Evolutionary conservation across 2,113 vertebrate genomes (phyloP).

Genomic region (Corythaixoides concolor): DNA sequence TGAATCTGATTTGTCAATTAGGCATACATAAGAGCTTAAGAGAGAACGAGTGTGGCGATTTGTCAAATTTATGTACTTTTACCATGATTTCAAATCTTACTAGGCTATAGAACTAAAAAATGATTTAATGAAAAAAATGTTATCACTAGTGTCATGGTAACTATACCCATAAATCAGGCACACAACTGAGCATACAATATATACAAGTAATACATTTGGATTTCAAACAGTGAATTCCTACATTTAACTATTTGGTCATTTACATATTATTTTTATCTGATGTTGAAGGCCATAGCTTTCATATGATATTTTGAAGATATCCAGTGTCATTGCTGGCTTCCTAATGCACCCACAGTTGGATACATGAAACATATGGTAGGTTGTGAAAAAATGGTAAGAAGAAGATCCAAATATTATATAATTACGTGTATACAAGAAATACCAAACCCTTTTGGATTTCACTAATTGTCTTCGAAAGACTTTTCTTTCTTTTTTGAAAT

Average conservation of each 20-base stretch:
- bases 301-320: background rate
- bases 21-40: background rate
- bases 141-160: background rate
- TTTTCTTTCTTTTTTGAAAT: background rate
- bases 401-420: background rate
- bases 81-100: slow-evolving; percentile 2
- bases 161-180: background rate
- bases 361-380: background rate
- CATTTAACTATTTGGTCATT: background rate
- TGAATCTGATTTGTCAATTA: slow-evolving; percentile 17
- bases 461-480: background rate
- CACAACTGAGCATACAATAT: background rate
- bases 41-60: background rate
- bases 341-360: background rate
- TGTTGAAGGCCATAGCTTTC: background rate
- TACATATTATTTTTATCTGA: background rate
- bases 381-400: background rate
- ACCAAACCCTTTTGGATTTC: background rate
- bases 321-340: background rate
- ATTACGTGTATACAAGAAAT: background rate
- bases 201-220: background rate
- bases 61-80: background rate
- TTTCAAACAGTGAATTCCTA: background rate
- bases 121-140: background rate
- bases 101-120: background rate